phyloP scores from a whole-genome alignment of 2,113 vertebrate genomes.

The Symphodus melops region DNA sequence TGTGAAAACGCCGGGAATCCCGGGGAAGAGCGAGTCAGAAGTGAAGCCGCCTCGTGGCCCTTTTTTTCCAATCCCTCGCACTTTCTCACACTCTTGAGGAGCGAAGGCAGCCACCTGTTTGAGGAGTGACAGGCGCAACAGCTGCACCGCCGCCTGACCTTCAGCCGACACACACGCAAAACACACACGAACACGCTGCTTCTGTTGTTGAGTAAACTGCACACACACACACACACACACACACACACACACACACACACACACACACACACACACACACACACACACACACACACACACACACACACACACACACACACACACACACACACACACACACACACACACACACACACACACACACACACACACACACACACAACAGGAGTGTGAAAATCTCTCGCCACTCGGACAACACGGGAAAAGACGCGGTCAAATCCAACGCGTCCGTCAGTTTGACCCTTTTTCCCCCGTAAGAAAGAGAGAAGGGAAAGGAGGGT shows the following conservation, averaged over 20 bases:
- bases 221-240: too few species aligned
- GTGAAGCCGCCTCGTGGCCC: not conserved
- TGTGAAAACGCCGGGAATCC: conserved; percentile 10
- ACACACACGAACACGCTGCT: conserved; percentile 46
- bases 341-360: too few species aligned
- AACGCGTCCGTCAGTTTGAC: fast-evolving
- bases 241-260: too few species aligned
- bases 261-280: too few species aligned
- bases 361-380: too few species aligned
- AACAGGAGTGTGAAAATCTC: not conserved
- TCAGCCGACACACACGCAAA: conserved; percentile 52
- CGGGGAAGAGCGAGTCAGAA: not conserved
- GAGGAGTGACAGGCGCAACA: conserved; percentile 65
- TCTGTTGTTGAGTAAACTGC: conserved; percentile 70
- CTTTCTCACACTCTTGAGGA: conserved; percentile 42
- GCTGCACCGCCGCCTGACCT: conserved; percentile 67
- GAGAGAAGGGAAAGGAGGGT: not conserved
- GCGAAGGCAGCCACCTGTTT: conserved; percentile 75
- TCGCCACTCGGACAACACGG: not conserved
- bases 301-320: too few species aligned
- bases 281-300: too few species aligned
- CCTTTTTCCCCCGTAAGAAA: not conserved
- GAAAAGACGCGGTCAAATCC: not conserved
- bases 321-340: too few species aligned
- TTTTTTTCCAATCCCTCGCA: conserved; percentile 10